A percentile compares a stretch with the other conserved stretches of the same genome.
These are phyloP conservation scores for Salminus brasiliensis DNA, from an alignment of 2,113 vertebrate genomes.

Conservation along the genomic window DNA sequence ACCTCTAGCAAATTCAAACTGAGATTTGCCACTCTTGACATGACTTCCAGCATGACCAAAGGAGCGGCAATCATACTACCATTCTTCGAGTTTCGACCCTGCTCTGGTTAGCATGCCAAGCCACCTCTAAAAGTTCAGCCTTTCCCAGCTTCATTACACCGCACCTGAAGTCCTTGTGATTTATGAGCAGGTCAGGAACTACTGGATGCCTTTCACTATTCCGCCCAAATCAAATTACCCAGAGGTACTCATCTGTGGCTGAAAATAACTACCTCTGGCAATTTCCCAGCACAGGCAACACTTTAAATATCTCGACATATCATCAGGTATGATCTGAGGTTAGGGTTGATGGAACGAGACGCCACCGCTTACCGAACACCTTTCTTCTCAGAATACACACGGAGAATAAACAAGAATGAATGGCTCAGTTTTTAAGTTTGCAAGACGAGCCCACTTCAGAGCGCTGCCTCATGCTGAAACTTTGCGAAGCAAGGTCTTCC, in stretches of 20 bases:
- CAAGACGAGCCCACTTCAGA: slow-evolving; percentile 17
- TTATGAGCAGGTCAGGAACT: slow-evolving; percentile 49
- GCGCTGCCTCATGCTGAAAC: not conserved
- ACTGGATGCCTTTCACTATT: slow-evolving; percentile 49
- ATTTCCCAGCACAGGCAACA: slow-evolving; percentile 22
- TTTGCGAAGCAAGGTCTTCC: not conserved
- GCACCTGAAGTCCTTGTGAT: slow-evolving; percentile 47
- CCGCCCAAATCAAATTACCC: slow-evolving; percentile 60
- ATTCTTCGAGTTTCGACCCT: not conserved
- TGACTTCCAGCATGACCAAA: not conserved
- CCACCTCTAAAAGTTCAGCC: not conserved
- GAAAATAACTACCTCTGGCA: slow-evolving; percentile 62
- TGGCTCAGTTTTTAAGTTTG: slow-evolving; percentile 13
- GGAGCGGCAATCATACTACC: not conserved
- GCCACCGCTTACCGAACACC: slow-evolving; percentile 7
- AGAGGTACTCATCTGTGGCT: slow-evolving; percentile 57
- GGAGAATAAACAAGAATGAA: slow-evolving; percentile 38
- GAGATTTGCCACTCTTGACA: not conserved
- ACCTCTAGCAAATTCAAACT: not conserved
- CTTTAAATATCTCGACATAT: slow-evolving; percentile 11
- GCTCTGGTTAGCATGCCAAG: slow-evolving; percentile 15
- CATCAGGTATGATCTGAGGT: slow-evolving; percentile 19
- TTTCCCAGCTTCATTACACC: slow-evolving; percentile 40
- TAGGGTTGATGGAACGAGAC: slow-evolving; percentile 19
- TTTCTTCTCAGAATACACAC: slow-evolving; percentile 15